These are phyloP conservation scores for Hipparchia semele DNA, from an alignment of 2,888 invertebrate genomes.

Conservation along the genomic window DNA sequence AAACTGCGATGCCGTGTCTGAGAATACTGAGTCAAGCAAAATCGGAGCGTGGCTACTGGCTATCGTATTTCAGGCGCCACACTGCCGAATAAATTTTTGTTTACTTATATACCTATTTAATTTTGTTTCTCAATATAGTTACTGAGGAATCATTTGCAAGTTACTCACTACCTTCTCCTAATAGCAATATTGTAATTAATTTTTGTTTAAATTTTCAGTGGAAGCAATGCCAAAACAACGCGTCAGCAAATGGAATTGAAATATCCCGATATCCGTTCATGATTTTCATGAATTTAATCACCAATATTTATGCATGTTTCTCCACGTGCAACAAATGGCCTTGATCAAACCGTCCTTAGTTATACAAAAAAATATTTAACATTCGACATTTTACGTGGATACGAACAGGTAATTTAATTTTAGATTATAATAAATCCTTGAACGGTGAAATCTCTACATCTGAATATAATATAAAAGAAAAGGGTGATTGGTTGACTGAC, in stretches of 20 bases:
- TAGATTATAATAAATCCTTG: no score
- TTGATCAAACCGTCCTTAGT: background rate
- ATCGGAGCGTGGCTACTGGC: background rate
- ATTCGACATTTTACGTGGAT: no score
- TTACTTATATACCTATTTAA: background rate
- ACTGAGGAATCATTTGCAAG: background rate
- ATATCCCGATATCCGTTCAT: no score
- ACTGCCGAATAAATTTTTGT: background rate
- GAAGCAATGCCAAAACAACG: no score
- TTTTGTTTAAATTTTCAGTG: no score
- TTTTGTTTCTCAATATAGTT: background rate
- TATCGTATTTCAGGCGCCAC: background rate
- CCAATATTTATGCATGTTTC: background rate
- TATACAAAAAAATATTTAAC: background rate
- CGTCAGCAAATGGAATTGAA: no score
- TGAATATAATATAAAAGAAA: no score
- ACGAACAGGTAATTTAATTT: no score
- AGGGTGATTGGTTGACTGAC: no score
- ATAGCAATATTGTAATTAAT: no score
- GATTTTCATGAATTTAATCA: no score
- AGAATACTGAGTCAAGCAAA: background rate
- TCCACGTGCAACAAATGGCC: constrained; percentile 4
- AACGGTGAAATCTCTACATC: no score
- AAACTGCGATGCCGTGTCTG: background rate
- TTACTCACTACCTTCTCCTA: background rate